Base-by-base conservation (phyloP, 2,797 vertebrate genomes). In the Peromyscus nudipes region DNA sequence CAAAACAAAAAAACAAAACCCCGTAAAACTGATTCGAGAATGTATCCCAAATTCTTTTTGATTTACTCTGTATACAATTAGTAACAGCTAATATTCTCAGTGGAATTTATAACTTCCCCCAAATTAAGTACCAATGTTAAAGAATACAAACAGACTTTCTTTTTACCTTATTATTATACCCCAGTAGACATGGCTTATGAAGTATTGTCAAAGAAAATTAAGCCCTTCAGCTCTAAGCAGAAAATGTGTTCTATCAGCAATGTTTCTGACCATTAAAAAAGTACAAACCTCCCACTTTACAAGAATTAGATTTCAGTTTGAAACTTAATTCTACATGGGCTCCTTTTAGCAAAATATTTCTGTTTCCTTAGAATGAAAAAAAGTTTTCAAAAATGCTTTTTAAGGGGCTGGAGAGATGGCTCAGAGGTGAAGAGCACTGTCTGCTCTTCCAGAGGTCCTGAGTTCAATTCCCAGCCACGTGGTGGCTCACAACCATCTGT, bases 241-340 rank as follows among this genome's bases (percentile, higher is more conserved):
- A 25, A 96, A 92, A 89, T 92, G 83, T 34, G 19, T 73, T 93
- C 69, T 76, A 80, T 19, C n/a, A 81, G 52, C 21, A 79, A 37
- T 65, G 46, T 87, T 91, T 82, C n/a, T 81, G 27, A 91, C 25
- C 43, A 83, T 11, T 19, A 89, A 84, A 40, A 60, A 12, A 85
- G 40, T 57, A 31, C 3, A 93, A 83, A 21, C 37, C 87, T 94
- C 69, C 85, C 31, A 91, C 94, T 86, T 90, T 90, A 82, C 40
- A 71, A 96, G 34, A 96, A 83, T 55, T 73, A 96, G 27, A 43
- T 73, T 89, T 6, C 16, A 65, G 11, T n/a, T 90, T 94, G 4
- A 96, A 89, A 96, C 23, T 55, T 79, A 94, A 94, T 6, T 95
- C 16, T 75, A 31, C 4, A 89, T 40, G n/a, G 21, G 73, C 25